phyloP scores from a whole-genome alignment of 2,888 invertebrate genomes.

The Hoplodrina ambigua region DNA sequence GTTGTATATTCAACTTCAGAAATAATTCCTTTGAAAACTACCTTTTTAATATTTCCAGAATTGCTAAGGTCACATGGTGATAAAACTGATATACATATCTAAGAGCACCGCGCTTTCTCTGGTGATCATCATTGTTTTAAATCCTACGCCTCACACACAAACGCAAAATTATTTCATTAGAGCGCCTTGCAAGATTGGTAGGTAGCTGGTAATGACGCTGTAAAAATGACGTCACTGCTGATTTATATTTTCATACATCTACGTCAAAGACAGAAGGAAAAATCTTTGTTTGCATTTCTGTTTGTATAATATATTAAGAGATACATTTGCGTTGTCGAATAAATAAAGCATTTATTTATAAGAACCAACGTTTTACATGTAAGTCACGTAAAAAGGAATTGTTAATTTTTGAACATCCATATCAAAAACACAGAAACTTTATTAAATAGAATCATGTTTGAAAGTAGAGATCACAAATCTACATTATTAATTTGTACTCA shows the following conservation, averaged over 20 bases:
- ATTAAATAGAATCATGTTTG: neutral
- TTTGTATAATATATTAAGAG: conserved; percentile 26
- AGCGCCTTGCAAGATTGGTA: neutral
- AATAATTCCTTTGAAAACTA: neutral
- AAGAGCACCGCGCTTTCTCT: too few relatives aligned
- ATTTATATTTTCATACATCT: conserved; percentile 20
- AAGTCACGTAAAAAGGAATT: neutral
- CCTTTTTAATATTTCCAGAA: neutral
- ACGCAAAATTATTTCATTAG: neutral
- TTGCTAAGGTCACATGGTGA: neutral
- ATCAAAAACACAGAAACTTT: conserved; percentile 10
- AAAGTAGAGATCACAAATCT: conserved; percentile 6
- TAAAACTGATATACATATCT: neutral
- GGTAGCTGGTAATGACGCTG: neutral
- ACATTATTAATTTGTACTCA: conserved; percentile 1
- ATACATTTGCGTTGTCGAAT: conserved; percentile 6
- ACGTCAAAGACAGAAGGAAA: conserved; percentile 27
- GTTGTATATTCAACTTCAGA: conserved; percentile 3
- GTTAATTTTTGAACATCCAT: neutral
- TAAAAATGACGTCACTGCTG: neutral
- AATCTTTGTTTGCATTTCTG: conserved; percentile 11
- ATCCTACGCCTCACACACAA: too few relatives aligned
- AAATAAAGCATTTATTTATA: too few relatives aligned
- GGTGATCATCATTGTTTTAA: too few relatives aligned
- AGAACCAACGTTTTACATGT: neutral